Conservation (phyloP, 2,797 vertebrate genomes). For the Helarctos malayanus region DNA sequence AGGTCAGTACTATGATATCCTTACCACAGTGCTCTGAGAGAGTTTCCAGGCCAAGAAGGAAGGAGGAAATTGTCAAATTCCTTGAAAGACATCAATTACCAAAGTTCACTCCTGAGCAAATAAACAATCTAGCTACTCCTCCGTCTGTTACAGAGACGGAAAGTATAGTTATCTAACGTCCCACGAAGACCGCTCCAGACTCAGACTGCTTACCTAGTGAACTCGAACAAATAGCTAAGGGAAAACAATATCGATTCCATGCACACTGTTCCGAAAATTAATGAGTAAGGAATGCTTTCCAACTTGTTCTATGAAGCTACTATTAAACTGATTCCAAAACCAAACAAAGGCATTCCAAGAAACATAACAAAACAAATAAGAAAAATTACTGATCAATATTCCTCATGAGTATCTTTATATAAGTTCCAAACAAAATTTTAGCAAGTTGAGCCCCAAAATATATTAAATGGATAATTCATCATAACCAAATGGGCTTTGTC, state of each 20-base stretch:
- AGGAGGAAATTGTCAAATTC: not conserved
- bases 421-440: slow-evolving; percentile 6
- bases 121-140: not conserved
- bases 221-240: not conserved
- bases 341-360: not conserved
- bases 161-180: not conserved
- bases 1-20: not conserved
- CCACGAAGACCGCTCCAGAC: not conserved
- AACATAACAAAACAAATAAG: not conserved
- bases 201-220: not conserved
- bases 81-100: not conserved
- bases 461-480: not conserved
- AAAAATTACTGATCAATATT: not conserved
- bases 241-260: not conserved
- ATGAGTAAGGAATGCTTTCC: not conserved
- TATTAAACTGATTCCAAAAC: not conserved
- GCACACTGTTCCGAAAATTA: not conserved
- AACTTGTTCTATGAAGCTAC: not conserved
- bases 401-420: not conserved
- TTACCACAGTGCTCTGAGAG: not conserved
- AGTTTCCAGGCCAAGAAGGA: not conserved
- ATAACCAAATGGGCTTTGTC: not conserved
- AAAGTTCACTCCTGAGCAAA: not conserved
- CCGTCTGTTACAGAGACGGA: not conserved
- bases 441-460: not conserved